Percentiles rank a stretch among this genome's conserved stretches.
These are phyloP conservation scores for Platysternon megacephalum DNA, from an alignment of 2,113 vertebrate species.

Conservation along the genomic window DNA sequence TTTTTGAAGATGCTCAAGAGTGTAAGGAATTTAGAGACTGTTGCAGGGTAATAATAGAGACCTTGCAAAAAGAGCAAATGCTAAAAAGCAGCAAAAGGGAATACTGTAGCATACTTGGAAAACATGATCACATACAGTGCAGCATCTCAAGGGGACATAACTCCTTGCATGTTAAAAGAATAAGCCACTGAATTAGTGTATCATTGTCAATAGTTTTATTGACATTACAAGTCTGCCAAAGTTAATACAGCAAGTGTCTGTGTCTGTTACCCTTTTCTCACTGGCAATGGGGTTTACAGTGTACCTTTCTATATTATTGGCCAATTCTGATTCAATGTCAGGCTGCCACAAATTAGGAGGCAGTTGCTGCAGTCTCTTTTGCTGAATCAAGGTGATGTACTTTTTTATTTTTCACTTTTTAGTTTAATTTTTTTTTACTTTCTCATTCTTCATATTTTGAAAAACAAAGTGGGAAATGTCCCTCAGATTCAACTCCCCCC, in stretches of 20 bases:
- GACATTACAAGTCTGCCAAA: background rate
- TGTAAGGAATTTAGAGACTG: background rate
- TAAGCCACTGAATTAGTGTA: background rate
- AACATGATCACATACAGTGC: background rate
- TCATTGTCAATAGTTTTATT: background rate
- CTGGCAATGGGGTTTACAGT: background rate
- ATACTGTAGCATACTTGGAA: background rate
- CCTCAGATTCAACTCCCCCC: background rate
- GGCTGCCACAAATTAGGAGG: background rate
- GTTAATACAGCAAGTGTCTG: background rate
- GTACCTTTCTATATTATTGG: background rate
- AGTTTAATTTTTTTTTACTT: background rate
- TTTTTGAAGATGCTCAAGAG: background rate
- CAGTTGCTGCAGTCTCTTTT: background rate
- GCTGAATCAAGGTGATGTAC: background rate
- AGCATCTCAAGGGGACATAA: background rate
- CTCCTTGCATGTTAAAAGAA: background rate
- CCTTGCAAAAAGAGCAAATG: background rate
- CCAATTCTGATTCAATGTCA: rapidly evolving
- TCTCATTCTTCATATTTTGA: background rate
- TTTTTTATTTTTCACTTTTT: background rate
- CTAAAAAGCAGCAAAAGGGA: background rate
- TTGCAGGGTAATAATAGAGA: background rate
- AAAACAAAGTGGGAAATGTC: background rate
- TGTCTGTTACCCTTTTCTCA: background rate